Evolutionary conservation across 2,113 vertebrate genomes (phyloP).

Genomic region (Ctenodactylus gundi): DNA sequence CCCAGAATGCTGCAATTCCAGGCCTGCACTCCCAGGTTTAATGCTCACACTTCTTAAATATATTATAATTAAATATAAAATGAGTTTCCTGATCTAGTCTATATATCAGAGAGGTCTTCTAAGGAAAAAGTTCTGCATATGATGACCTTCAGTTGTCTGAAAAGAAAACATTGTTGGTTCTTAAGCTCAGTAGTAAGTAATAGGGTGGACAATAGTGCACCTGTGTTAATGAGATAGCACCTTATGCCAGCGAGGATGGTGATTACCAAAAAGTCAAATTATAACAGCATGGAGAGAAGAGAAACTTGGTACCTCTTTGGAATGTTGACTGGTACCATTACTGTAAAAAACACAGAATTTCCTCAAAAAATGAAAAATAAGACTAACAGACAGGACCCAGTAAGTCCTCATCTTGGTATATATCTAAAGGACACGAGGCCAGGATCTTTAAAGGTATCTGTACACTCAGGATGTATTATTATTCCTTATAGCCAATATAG

Average conservation of each 20-base stretch:
- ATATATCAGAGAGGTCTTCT: background rate
- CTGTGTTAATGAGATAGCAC: background rate
- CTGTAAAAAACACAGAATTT: background rate
- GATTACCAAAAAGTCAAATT: background rate
- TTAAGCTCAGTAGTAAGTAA: background rate
- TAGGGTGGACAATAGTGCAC: background rate
- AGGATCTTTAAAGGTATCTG: background rate
- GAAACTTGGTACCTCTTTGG: background rate
- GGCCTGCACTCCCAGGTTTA: too few species aligned
- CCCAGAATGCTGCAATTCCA: too few species aligned
- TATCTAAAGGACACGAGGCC: background rate
- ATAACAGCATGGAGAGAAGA: background rate
- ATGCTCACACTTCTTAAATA: slow-evolving; percentile 8
- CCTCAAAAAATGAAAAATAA: background rate
- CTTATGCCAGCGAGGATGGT: background rate
- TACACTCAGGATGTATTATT: background rate
- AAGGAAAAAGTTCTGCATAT: background rate
- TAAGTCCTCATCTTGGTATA: background rate
- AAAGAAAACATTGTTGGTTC: background rate
- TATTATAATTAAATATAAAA: background rate
- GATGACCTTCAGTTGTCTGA: background rate
- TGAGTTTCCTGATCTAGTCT: background rate
- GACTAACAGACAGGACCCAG: background rate
- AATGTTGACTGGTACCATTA: background rate
- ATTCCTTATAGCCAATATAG: background rate